These are phyloP conservation scores for Diachrysia chrysitis DNA, from an alignment of 2,888 invertebrate species.

Conservation along the genomic window DNA sequence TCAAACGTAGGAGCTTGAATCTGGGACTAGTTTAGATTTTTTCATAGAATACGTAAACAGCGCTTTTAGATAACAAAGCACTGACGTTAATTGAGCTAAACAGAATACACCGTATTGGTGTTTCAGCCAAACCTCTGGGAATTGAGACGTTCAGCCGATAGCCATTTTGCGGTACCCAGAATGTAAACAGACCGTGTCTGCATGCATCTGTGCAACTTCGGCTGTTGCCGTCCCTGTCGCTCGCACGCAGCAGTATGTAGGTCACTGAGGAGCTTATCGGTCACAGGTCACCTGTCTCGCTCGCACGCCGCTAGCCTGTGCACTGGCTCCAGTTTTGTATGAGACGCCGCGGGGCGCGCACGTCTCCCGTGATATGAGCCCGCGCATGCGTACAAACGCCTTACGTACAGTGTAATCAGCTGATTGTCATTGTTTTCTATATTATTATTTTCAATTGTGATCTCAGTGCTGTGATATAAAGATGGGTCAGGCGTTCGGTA, in stretches of 20 bases:
- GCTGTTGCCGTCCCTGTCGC: slow-evolving; percentile 45
- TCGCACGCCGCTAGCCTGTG: slow-evolving; percentile 51
- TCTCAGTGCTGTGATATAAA: slow-evolving; percentile 76
- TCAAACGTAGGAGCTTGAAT: background rate
- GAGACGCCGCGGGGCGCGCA: slow-evolving; percentile 69
- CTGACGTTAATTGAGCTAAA: slow-evolving; percentile 22
- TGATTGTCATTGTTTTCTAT: slow-evolving; percentile 67
- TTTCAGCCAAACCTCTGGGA: slow-evolving; percentile 53
- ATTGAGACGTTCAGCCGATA: slow-evolving; percentile 57
- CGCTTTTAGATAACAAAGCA: slow-evolving; percentile 9
- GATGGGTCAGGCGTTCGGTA: slow-evolving; percentile 88
- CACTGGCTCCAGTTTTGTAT: slow-evolving; percentile 59
- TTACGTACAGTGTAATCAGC: slow-evolving; percentile 71
- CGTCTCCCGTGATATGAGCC: slow-evolving; percentile 67
- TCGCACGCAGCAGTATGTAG: slow-evolving; percentile 52
- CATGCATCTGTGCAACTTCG: slow-evolving; percentile 58
- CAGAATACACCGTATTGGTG: slow-evolving; percentile 37
- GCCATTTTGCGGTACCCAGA: slow-evolving; percentile 60
- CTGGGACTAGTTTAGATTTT: background rate
- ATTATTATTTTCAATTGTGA: slow-evolving; percentile 64
- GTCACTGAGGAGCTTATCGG: slow-evolving; percentile 61
- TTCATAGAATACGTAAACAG: background rate
- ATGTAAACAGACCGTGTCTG: slow-evolving; percentile 71
- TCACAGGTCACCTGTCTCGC: slow-evolving; percentile 61
- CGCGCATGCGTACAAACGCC: slow-evolving; percentile 75